These are phyloP conservation scores for Drosophila lowei DNA, from an alignment of 1,140 invertebrate genomes.

Conservation along the genomic window DNA sequence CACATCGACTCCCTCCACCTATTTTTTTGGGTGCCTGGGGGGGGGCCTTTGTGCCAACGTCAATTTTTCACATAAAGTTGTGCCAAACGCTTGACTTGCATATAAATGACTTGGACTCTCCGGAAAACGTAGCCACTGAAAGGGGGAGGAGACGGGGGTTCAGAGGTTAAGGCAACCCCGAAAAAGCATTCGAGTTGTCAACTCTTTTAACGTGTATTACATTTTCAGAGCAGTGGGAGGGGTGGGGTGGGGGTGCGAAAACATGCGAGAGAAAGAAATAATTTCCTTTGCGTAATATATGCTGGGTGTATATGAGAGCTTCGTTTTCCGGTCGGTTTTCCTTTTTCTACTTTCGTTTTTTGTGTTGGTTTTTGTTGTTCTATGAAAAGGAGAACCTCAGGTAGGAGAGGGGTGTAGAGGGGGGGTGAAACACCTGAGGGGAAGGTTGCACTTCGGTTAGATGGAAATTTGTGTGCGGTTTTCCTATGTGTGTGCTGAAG, in stretches of 20 bases:
- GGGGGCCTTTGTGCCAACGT: slow-evolving; percentile 54
- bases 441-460: slow-evolving; percentile 4
- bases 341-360: slow-evolving; percentile 23
- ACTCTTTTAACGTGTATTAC: slow-evolving; percentile 81
- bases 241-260: slow-evolving; percentile 39
- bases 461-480: slow-evolving; percentile 25
- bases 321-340: slow-evolving; percentile 23
- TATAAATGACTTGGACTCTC: slow-evolving; percentile 72
- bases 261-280: slow-evolving; percentile 55
- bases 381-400: background rate
- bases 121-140: slow-evolving; percentile 34
- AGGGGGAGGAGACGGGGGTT: background rate
- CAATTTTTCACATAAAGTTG: slow-evolving; percentile 81
- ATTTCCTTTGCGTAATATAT: slow-evolving; percentile 75
- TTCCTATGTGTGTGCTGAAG: background rate
- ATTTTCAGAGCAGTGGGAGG: slow-evolving; percentile 56
- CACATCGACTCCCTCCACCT: slow-evolving; percentile 18
- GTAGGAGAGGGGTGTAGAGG: background rate
- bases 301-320: slow-evolving; percentile 40
- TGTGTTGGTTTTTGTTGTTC: slow-evolving; percentile 27
- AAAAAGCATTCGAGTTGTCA: slow-evolving; percentile 69
- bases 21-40: background rate
- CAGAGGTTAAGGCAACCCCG: slow-evolving; percentile 18
- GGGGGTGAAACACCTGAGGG: slow-evolving; percentile 6
- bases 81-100: slow-evolving; percentile 79